These are phyloP conservation scores for Gerosis bhagava DNA, from an alignment of 2,888 invertebrate species.

Conservation along the genomic window DNA sequence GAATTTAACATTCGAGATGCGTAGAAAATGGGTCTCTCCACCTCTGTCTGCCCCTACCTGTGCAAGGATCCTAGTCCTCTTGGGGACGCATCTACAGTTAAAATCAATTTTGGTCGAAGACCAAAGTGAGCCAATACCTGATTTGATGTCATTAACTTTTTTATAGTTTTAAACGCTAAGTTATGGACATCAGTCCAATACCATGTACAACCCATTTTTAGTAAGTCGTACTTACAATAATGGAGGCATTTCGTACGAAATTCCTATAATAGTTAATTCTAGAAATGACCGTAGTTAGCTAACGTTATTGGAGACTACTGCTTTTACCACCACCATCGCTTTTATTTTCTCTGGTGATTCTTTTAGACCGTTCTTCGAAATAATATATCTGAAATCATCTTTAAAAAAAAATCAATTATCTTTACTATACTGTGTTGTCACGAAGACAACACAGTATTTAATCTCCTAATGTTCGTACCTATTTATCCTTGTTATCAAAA, in stretches of 20 bases:
- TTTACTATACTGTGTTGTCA: slow-evolving; percentile 29
- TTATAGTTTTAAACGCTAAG: slow-evolving; percentile 15
- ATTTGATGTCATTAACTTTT: slow-evolving; percentile 13
- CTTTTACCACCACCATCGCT: not conserved
- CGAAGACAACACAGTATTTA: slow-evolving; percentile 24
- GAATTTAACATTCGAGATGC: no score
- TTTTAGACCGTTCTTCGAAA: slow-evolving; percentile 4
- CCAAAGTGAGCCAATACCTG: not conserved
- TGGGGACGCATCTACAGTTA: no score
- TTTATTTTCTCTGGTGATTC: slow-evolving; percentile 13
- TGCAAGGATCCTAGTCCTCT: no score
- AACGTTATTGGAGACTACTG: not conserved
- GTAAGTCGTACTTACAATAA: not conserved
- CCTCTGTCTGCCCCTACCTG: no score
- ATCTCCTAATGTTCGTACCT: slow-evolving; percentile 21
- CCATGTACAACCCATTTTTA: not conserved
- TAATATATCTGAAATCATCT: slow-evolving; percentile 20
- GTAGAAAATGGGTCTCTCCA: no score
- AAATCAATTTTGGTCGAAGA: no score
- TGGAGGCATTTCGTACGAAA: not conserved
- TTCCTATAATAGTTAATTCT: not conserved
- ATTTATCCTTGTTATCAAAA: slow-evolving; percentile 21
- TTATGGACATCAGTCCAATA: slow-evolving; percentile 14
- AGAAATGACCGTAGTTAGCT: not conserved
- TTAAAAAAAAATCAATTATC: slow-evolving; percentile 33